These are phyloP conservation scores for Micrasema longulum DNA, from an alignment of 1,140 invertebrate species.

Conservation along the genomic window DNA sequence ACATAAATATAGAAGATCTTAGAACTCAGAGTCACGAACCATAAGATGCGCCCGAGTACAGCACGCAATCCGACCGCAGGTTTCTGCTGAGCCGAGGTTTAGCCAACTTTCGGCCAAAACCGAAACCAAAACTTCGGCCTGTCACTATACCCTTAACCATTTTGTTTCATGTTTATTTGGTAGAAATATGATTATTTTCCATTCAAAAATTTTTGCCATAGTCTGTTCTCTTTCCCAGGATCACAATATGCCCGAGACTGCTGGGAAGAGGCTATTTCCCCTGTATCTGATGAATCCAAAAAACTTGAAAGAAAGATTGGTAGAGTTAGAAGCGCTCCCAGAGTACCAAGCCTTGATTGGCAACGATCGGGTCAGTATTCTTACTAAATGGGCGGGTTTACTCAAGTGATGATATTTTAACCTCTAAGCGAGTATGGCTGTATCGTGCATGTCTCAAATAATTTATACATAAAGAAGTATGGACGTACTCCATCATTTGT, in stretches of 20 bases:
- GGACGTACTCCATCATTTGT: neutral
- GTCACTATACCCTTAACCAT: neutral
- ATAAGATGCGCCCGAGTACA: neutral
- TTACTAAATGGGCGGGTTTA: no score
- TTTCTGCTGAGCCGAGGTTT: no score
- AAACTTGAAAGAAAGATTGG: neutral
- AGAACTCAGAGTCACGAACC: no score
- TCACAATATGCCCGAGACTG: conserved; percentile 9
- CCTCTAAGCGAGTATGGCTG: no score
- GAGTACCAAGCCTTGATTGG: conserved; percentile 7
- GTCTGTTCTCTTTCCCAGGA: neutral
- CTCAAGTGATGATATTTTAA: no score
- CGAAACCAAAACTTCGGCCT: no score
- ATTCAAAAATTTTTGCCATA: no score
- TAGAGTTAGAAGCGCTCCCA: neutral
- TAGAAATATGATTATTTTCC: no score
- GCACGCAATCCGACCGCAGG: neutral
- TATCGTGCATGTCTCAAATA: no score
- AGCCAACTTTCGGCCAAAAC: no score
- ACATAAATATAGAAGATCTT: no score
- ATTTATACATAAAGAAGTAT: no score
- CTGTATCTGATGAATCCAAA: conserved; percentile 3
- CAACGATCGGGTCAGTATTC: conserved; percentile 2
- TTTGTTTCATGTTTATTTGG: neutral
- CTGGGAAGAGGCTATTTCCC: neutral